phyloP scores from a whole-genome alignment of 2,113 vertebrate species.

The Sialia sialis region DNA sequence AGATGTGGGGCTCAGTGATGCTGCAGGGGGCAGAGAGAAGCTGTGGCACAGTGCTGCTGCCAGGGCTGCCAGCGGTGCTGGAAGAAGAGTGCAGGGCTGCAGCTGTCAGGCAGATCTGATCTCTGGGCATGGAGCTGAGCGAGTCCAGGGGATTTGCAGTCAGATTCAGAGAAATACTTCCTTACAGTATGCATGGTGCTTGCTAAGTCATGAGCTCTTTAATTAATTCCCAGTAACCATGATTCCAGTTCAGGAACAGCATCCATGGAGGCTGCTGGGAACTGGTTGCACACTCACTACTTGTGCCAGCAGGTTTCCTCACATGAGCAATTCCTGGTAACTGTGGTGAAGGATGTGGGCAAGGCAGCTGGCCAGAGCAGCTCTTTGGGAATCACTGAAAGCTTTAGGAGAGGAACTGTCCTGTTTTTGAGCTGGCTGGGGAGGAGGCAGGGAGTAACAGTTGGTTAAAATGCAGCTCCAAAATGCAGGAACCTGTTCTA shows the following conservation, averaged over 20 bases:
- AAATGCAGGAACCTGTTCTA: background rate
- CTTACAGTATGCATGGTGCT: fast-evolving
- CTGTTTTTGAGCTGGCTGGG: background rate
- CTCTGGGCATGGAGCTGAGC: background rate
- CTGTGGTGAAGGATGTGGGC: background rate
- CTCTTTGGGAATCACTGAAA: background rate
- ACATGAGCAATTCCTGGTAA: fast-evolving
- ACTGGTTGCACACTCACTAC: background rate
- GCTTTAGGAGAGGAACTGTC: background rate
- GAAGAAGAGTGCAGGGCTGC: background rate
- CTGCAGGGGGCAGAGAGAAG: background rate
- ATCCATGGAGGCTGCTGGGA: background rate
- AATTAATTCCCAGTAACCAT: background rate
- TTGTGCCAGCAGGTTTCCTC: background rate
- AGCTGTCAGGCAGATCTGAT: fast-evolving
- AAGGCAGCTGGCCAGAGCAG: background rate
- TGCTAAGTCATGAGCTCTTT: background rate
- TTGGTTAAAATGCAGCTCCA: background rate
- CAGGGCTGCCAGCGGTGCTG: fast-evolving
- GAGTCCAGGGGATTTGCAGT: fast-evolving
- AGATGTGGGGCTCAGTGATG: fast-evolving
- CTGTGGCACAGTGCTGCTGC: background rate
- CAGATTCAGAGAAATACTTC: background rate
- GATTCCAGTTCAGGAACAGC: background rate
- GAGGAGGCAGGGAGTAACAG: background rate